Evolutionary conservation across 2,113 vertebrate species (phyloP).

Genomic region (Carettochelys insculpta): DNA sequence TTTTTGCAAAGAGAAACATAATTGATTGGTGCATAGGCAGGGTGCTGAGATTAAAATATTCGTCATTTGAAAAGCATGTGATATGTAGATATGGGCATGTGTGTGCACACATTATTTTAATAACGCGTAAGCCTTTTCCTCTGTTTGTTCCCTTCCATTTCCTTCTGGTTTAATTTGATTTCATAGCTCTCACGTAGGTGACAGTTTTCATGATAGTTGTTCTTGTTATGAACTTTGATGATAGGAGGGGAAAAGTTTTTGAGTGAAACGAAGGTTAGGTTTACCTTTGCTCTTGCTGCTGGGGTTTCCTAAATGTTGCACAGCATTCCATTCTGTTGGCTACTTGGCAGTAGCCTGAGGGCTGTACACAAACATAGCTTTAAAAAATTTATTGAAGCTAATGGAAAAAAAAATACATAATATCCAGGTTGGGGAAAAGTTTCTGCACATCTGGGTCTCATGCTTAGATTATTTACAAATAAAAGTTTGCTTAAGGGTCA

Average conservation of each 20-base stretch:
- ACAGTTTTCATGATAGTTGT: background rate
- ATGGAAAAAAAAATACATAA: too few species aligned
- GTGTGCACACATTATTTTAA: background rate
- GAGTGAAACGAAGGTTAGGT: background rate
- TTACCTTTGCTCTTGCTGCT: background rate
- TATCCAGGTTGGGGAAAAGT: too few species aligned
- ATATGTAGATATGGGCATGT: background rate
- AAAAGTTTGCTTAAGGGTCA: too few species aligned
- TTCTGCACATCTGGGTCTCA: too few species aligned
- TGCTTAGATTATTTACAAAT: too few species aligned
- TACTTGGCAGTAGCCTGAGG: background rate
- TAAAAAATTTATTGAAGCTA: too few species aligned
- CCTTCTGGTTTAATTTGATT: background rate
- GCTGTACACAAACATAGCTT: background rate
- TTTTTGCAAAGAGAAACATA: background rate
- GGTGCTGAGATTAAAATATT: background rate
- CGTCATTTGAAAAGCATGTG: background rate
- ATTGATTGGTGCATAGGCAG: background rate
- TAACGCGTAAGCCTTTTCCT: background rate
- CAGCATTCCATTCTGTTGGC: accelerated
- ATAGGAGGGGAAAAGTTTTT: background rate
- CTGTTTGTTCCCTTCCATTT: background rate
- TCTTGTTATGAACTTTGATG: background rate
- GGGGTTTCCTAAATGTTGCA: background rate
- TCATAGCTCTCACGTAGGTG: background rate